Evolutionary conservation across 2,113 vertebrate species (phyloP).

Genomic region (Scomber colias): DNA sequence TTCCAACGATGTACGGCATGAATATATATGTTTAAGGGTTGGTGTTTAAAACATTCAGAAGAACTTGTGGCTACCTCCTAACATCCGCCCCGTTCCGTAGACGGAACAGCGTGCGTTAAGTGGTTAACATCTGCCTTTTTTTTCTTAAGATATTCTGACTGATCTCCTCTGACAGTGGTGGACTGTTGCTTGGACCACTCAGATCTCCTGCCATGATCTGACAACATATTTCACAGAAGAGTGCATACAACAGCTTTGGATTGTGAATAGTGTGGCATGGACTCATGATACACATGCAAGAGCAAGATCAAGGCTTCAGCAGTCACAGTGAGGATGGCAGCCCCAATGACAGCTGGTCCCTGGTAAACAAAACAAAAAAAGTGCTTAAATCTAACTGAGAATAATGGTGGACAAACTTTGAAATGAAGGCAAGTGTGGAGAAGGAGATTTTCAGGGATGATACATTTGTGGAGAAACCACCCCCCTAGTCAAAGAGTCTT

Average conservation of each 20-base stretch:
- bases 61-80: no score
- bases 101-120: no score
- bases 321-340: slow-evolving; percentile 54
- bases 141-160: neutral
- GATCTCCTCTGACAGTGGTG: neutral
- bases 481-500: neutral
- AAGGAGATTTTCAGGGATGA: neutral
- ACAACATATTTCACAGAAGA: neutral
- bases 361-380: slow-evolving; percentile 72
- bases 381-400: no score
- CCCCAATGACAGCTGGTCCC: slow-evolving; percentile 75
- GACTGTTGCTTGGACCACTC: neutral
- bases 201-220: neutral
- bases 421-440: neutral
- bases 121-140: neutral
- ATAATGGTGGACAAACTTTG: no score
- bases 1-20: no score
- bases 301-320: slow-evolving; percentile 36
- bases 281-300: slow-evolving; percentile 64
- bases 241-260: neutral
- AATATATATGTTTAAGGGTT: no score
- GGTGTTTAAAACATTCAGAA: no score
- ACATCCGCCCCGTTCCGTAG: no score
- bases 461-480: neutral
- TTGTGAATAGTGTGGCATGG: slow-evolving; percentile 37